Percentiles rank a stretch among this genome's conserved stretches.
These are phyloP conservation scores for Antedon bifida DNA, from an alignment of 35 echinoderm and acorn worm species.

Conservation along the genomic window DNA sequence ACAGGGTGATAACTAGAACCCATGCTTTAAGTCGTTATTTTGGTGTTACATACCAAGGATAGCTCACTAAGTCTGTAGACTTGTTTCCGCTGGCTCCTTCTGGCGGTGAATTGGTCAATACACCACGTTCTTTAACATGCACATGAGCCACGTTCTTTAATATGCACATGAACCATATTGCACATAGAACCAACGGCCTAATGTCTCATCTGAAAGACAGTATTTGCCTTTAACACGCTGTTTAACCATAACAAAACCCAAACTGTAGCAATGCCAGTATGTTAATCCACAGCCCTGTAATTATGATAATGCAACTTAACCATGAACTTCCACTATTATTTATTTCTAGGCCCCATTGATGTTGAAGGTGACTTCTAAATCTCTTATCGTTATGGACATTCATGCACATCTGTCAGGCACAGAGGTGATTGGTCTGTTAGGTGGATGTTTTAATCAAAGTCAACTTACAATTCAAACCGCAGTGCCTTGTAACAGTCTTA, in stretches of 20 bases:
- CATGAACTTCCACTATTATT: no score
- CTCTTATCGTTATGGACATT: slow-evolving; percentile 1
- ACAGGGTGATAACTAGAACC: slow-evolving; percentile 6
- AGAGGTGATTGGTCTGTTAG: slow-evolving; percentile 74
- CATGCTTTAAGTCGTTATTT: not conserved
- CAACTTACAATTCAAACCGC: slow-evolving; percentile 31
- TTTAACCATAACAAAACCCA: no score
- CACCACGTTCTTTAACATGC: no score
- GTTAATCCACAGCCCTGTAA: no score
- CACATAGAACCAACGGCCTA: no score
- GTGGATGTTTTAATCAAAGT: slow-evolving; percentile 38
- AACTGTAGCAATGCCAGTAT: not conserved
- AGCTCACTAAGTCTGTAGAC: no score
- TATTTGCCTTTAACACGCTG: no score
- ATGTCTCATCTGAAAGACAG: no score
- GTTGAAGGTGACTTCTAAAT: not conserved
- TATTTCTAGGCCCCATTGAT: not conserved
- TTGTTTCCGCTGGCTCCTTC: not conserved
- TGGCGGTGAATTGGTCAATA: not conserved
- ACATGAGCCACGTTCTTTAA: no score
- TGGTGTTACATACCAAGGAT: no score
- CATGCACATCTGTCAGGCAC: slow-evolving; percentile 76
- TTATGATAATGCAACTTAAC: no score
- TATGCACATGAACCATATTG: no score
- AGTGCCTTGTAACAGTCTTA: slow-evolving; percentile 72